Base-by-base conservation (phyloP, 2,113 vertebrate genomes). In the Engraulis encrasicolus region DNA sequence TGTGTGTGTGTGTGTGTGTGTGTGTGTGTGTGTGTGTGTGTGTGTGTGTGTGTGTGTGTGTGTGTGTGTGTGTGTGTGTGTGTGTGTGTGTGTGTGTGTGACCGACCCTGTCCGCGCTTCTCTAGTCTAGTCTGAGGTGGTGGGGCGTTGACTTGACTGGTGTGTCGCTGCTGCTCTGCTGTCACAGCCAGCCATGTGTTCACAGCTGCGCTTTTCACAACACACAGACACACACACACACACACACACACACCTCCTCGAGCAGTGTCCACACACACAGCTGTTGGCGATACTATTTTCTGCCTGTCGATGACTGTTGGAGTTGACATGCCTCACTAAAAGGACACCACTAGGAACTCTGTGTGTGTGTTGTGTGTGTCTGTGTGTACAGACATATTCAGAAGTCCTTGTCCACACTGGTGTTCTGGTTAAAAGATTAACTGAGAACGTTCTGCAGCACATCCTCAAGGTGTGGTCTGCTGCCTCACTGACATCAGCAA, bases 311-410 rank as follows among this genome's bases (percentile, higher is more conserved):
- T 79, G 34, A 50, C 83, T 61, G 34, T 31, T 54, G 19, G 58
- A n/a, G n/a, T 61, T 61, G 3, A 61, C 58, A 61, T 61, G 58
- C n/a, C 58, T 23, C 58, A 23, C 20, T n/a, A 23, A 61, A 61
- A 23, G 58, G 52, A 54, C 52, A 61, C 58, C 1, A 61, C n/a
- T 23, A 9, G 58, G 58, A 61, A 61, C 58, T 9, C n/a, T n/a
- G 58, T 61, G n/a, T 61, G 58, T 61, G 52, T 58, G 52, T 58
- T 58, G 50, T 54, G 54, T 58, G 54, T 58, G 54, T 58, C 19
- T 6, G 54, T 27, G 20, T 27, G 58, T 0, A 23, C 1, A 11
- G 6, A 9, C 58, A 61, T 61, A 20, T 61, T 61, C 11, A 61
- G 20, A 61, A 61, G 58, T 61, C 58, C 58, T 61, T 61, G 58